Percentiles rank a stretch among this genome's conserved stretches.
Evolutionary conservation across 2,888 invertebrate genomes (phyloP).

Genomic region (Caenorhabditis sp.): DNA sequence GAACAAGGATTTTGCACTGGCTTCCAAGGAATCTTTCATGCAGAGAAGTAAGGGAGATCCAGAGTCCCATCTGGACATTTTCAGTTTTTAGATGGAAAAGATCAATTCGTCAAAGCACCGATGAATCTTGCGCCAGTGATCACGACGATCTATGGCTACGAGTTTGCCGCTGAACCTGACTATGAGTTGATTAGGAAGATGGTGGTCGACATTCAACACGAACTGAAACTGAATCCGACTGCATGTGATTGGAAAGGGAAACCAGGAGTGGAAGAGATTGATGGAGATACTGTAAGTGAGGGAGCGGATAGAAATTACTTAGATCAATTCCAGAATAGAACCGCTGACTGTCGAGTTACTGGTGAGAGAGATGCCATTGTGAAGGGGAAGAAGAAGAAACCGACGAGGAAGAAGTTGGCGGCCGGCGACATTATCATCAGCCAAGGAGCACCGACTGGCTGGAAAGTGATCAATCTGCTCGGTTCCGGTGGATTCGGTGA

Average conservation of each 20-base stretch:
- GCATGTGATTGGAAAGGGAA: conserved; percentile 32
- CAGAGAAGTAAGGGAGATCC: neutral
- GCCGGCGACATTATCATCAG: conserved; percentile 29
- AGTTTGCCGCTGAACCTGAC: conserved; percentile 18
- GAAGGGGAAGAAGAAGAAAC: conserved; percentile 17
- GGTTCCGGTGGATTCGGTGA: conserved; percentile 72
- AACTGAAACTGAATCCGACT: neutral
- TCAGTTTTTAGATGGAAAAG: conserved; percentile 38
- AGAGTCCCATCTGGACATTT: neutral
- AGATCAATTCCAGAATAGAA: conserved; percentile 25
- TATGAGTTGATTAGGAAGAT: neutral
- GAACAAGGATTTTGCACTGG: neutral
- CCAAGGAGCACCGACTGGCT: conserved; percentile 33
- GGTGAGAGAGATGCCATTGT: conserved; percentile 33
- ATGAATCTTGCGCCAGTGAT: neutral
- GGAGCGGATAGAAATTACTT: too few species aligned
- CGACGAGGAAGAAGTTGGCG: conserved; percentile 34
- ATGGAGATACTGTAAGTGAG: conserved; percentile 11
- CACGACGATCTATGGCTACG: neutral
- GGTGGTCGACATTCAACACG: neutral
- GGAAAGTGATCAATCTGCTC: conserved; percentile 62
- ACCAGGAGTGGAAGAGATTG: neutral
- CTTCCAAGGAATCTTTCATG: conserved; percentile 37
- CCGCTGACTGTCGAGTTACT: conserved; percentile 31
- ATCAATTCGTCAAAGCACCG: conserved; percentile 7